Evolutionary conservation across 2,797 vertebrate genomes (phyloP), one percentile per base, ranked within the genome.

Genomic region (Tapirus indicus): DNA sequence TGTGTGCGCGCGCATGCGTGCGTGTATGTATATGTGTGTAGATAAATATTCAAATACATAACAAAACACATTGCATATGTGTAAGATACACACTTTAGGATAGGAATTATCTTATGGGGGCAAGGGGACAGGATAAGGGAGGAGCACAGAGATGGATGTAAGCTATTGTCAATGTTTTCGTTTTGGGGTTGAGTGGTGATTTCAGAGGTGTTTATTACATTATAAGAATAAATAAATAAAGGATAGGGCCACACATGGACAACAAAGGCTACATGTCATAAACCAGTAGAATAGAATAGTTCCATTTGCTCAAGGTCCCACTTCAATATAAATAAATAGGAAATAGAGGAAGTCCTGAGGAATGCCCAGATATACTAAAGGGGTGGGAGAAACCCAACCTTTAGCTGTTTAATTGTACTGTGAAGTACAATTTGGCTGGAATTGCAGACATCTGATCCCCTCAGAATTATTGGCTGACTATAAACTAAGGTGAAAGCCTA

Each of bases 261-360:
- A 56, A 38, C 20, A 18, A 86, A 68, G 47, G 60, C 49, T 71
- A 7, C 13, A 25, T 38, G 21, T 52, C 23, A 94, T 47, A 92
- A 74, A 69, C 35, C 64, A 86, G 23, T 25, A 74, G 20, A 64
- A 38, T 0, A 54, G 9, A 94, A 90, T 25, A 91, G 38, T 60
- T 85, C 66, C 54, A 5, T 41, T 91, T 16, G 8, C 78, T 93
- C 87, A 29, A n/a, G 21, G 11, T 56, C 38, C 23, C n/a, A 66
- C 58, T 92, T 92, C 64, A 94, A 79, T 56, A 47, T 16, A 85
- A 91, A 89, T 49, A 88, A 93, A 74, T 49, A 14, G 52, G 66
- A 85, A 49, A 27, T 25, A 71, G 47, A 66, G 29, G 41, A 68
- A 74, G 18, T 44, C 21, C 20, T 23, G n/a, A 71, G 58, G 49